Evolutionary conservation across 2,113 vertebrate genomes (phyloP).

Genomic region (Mugil cephalus): DNA sequence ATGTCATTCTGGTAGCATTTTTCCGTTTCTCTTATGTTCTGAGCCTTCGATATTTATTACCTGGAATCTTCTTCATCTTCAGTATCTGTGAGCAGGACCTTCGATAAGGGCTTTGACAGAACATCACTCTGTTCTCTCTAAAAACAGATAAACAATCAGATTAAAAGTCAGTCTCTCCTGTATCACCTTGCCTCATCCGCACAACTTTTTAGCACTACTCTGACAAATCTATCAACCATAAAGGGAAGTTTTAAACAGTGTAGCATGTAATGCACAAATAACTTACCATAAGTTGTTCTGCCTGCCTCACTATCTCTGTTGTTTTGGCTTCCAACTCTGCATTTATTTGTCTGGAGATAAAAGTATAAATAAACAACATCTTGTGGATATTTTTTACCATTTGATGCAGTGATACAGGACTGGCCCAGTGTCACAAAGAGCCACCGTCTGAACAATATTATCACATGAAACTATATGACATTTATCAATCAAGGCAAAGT

Average conservation of each 20-base stretch:
- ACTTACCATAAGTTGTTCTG: conserved; percentile 92
- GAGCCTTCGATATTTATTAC: conserved; percentile 70
- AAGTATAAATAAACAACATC: background rate
- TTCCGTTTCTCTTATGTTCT: background rate
- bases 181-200: background rate
- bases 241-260: no score
- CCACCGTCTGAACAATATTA: background rate
- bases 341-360: conserved; percentile 87
- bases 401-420: background rate
- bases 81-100: conserved; percentile 70
- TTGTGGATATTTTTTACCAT: no score
- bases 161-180: background rate
- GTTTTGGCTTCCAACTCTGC: conserved; percentile 95
- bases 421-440: no score
- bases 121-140: conserved; percentile 88
- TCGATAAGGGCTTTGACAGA: conserved; percentile 81
- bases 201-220: background rate
- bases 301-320: conserved; percentile 88
- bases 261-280: background rate
- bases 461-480: background rate
- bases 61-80: conserved; percentile 79
- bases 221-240: no score
- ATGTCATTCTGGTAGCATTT: background rate
- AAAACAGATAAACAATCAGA: conserved; percentile 18
- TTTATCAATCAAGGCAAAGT: background rate